Evolutionary conservation across 2,888 invertebrate species (phyloP).

Genomic region (Xestoiulus laeticollis): DNA sequence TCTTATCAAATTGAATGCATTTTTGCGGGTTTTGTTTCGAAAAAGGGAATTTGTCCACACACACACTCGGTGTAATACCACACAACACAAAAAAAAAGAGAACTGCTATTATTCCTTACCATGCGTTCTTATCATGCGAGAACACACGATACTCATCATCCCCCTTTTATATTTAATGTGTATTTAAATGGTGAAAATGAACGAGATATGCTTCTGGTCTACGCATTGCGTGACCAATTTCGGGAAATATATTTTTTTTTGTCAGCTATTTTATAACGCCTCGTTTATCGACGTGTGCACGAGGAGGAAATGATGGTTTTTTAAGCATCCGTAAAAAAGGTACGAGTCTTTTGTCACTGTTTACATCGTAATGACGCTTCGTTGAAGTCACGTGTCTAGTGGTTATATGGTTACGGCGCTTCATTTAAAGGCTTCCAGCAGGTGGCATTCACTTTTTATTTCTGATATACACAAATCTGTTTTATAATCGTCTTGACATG

Average conservation of each 20-base stretch:
- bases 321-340: too few relatives aligned
- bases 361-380: too few relatives aligned
- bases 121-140: conserved; percentile 26
- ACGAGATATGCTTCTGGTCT: conserved; percentile 18
- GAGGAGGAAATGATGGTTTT: neutral
- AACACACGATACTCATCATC: conserved; percentile 19
- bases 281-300: conserved; percentile 13
- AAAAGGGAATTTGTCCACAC: neutral
- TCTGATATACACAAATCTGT: too few relatives aligned
- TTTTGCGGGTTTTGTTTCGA: conserved; percentile 26
- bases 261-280: conserved; percentile 14
- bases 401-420: too few relatives aligned
- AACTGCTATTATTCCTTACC: neutral
- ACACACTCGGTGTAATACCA: neutral
- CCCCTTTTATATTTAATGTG: conserved; percentile 23
- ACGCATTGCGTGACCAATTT: conserved; percentile 18
- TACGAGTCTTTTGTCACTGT: too few relatives aligned
- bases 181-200: conserved; percentile 26
- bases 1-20: conserved; percentile 26
- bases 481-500: too few relatives aligned
- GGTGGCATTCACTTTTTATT: too few relatives aligned
- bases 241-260: neutral
- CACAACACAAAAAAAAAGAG: neutral
- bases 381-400: too few relatives aligned
- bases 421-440: too few relatives aligned